These are phyloP conservation scores for Lagodon rhomboides DNA, from an alignment of 2,797 vertebrate species.

Conservation along the genomic window DNA sequence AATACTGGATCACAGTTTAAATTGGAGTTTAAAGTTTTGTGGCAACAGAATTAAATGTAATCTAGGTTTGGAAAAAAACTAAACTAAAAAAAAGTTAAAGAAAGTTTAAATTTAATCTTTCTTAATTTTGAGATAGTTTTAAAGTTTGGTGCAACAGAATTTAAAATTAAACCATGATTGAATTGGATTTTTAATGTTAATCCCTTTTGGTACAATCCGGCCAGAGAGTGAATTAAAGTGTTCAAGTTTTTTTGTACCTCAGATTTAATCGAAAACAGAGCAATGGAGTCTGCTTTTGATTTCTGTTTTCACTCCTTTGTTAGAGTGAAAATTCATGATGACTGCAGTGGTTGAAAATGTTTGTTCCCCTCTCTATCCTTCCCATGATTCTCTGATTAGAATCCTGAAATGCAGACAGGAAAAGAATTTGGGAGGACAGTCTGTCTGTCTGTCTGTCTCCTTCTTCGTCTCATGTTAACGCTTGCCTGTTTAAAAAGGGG, in stretches of 20 bases:
- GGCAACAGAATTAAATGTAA: no score
- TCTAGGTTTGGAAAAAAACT: no score
- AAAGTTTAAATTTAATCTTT: no score
- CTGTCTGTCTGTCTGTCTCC: slow-evolving; percentile 46
- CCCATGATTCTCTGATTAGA: slow-evolving; percentile 62
- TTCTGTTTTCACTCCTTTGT: slow-evolving; percentile 18
- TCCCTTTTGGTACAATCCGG: no score
- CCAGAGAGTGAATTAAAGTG: neutral
- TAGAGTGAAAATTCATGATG: slow-evolving; percentile 21
- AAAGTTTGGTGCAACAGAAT: no score
- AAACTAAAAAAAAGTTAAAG: no score
- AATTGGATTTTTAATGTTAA: no score
- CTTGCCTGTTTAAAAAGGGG: slow-evolving; percentile 16
- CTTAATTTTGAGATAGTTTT: no score
- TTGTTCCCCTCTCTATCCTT: slow-evolving; percentile 45
- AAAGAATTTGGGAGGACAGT: slow-evolving; percentile 60
- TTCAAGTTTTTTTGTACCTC: neutral
- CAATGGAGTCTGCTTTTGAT: slow-evolving; percentile 9
- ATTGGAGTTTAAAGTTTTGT: no score
- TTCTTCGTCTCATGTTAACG: slow-evolving; percentile 47
- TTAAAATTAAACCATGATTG: neutral
- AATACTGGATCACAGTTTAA: no score
- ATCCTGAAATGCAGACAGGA: slow-evolving; percentile 69
- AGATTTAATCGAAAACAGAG: neutral
- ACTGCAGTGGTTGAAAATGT: slow-evolving; percentile 30